phyloP scores from a whole-genome alignment of 2,888 invertebrate species.

The Gnatocerus cornutus region DNA sequence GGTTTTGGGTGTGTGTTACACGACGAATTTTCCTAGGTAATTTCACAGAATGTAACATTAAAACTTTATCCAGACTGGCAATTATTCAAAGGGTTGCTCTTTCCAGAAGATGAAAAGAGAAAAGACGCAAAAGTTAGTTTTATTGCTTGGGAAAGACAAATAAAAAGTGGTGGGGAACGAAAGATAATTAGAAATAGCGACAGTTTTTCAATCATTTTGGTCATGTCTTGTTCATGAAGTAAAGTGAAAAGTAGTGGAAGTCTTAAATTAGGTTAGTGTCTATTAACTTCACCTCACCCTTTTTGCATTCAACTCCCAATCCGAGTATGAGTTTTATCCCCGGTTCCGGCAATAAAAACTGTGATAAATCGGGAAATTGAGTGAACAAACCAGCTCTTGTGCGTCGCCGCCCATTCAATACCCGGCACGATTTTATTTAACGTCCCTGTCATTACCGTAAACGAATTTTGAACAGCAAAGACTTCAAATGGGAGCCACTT shows the following conservation, averaged over 20 bases:
- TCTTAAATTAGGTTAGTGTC: not conserved
- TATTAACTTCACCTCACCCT: slow-evolving; percentile 3
- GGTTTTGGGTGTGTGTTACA: slow-evolving; percentile 19
- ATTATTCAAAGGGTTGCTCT: slow-evolving; percentile 21
- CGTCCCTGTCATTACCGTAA: slow-evolving; percentile 32
- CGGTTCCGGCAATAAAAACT: slow-evolving; percentile 28
- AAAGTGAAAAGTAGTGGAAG: not conserved
- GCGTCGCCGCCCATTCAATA: slow-evolving; percentile 38
- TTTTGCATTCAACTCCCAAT: slow-evolving; percentile 8
- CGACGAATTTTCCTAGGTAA: slow-evolving; percentile 34
- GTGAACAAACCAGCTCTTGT: slow-evolving; percentile 37
- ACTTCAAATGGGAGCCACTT: slow-evolving; percentile 25
- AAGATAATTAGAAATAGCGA: too few species aligned
- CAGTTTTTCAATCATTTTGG: not conserved
- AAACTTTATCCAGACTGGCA: slow-evolving; percentile 34
- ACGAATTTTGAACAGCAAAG: slow-evolving; percentile 30
- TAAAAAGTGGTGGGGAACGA: too few species aligned
- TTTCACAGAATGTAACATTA: slow-evolving; percentile 33
- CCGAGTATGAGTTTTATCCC: slow-evolving; percentile 13
- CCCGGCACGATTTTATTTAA: slow-evolving; percentile 33
- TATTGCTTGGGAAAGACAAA: too few species aligned
- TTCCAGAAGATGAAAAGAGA: too few species aligned
- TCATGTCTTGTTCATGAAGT: not conserved
- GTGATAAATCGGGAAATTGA: slow-evolving; percentile 41
- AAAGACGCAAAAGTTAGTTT: too few species aligned